Evolutionary conservation across 2,888 invertebrate genomes (phyloP), one percentile per base, ranked within the genome.

Genomic region (Agrilus cyanescens): DNA sequence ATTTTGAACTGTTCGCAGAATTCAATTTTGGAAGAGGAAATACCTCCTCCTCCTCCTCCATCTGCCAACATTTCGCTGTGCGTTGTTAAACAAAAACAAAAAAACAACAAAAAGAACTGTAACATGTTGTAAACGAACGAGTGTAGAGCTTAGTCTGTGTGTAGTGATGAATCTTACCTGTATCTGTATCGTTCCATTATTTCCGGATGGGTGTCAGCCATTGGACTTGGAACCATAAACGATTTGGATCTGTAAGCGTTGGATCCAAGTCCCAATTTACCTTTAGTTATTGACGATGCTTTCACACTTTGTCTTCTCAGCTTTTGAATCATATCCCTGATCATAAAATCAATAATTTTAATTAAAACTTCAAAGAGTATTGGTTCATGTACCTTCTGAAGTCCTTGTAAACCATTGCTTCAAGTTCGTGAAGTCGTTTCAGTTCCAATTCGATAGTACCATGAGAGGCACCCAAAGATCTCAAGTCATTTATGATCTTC

Each of bases 331-430:
- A 96, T 89, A 63, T 95, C 95, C 51, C 91, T 78, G 54, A 57
- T 60, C 10, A 25, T 25, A 25, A 10, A 25, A 25, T 25, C 2
- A n/a, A n/a, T n/a, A n/a, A 10, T 10, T 4, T 20, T 4, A 20
- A 20, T 20, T 7, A 25, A 25, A 25, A 2, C 8, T 7, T 4
- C 6, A 20, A 20, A 20, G 25, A 10, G 2, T 25, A 10, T 40
- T 44, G 37, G 40, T 41, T 31, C 35, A 32, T 43, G 30, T 50
- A 80, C 80, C 82, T 76, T 49, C 91, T 73, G 62, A 94, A 93
- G 67, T 93, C 93, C 65, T 91, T 88, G 61, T 94, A 97, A 41
- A 94, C 86, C 59, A 94, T 77, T 8, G 90, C 85, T 70, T 98
- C 96, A 30, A 96, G 67, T 60, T 95, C 95, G 51, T 94, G 88